phyloP scores from a whole-genome alignment of 2,113 vertebrate genomes.

The Cyanoliseus patagonus region DNA sequence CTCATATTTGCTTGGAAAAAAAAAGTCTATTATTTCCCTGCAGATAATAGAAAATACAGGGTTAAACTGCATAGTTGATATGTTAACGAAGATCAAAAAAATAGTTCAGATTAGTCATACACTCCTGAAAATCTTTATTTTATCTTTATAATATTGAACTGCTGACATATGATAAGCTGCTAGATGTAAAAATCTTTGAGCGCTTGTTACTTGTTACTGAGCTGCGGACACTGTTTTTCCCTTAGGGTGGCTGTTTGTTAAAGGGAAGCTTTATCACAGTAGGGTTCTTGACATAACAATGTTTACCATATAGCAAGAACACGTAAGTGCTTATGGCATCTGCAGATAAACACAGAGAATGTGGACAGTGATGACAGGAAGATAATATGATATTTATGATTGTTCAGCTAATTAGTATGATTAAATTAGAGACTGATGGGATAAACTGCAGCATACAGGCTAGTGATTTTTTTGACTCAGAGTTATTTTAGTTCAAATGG shows the following conservation, averaged over 20 bases:
- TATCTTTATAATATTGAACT: neutral
- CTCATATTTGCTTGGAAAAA: neutral
- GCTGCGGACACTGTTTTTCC: neutral
- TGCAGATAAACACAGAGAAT: slow-evolving; percentile 38
- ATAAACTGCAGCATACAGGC: neutral
- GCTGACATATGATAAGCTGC: neutral
- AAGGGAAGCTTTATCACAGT: neutral
- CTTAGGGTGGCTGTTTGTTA: neutral
- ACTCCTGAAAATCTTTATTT: neutral
- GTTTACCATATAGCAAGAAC: neutral
- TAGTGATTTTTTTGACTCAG: neutral
- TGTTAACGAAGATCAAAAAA: neutral
- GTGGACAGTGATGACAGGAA: slow-evolving; percentile 20
- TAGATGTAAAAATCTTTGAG: neutral
- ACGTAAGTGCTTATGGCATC: slow-evolving; percentile 32
- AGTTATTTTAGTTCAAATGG: neutral
- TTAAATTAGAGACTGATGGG: slow-evolving; percentile 30
- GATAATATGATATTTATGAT: slow-evolving; percentile 33
- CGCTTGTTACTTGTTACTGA: neutral
- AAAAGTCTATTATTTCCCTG: neutral
- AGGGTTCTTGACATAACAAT: neutral
- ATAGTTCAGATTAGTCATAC: neutral
- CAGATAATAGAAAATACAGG: neutral
- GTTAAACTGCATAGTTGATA: neutral
- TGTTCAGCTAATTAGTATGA: slow-evolving; percentile 32